Percentiles rank a stretch among this genome's conserved stretches.
phyloP scores from a whole-genome alignment of 2,888 invertebrate genomes.

The Ommatoiulus sabulosus region DNA sequence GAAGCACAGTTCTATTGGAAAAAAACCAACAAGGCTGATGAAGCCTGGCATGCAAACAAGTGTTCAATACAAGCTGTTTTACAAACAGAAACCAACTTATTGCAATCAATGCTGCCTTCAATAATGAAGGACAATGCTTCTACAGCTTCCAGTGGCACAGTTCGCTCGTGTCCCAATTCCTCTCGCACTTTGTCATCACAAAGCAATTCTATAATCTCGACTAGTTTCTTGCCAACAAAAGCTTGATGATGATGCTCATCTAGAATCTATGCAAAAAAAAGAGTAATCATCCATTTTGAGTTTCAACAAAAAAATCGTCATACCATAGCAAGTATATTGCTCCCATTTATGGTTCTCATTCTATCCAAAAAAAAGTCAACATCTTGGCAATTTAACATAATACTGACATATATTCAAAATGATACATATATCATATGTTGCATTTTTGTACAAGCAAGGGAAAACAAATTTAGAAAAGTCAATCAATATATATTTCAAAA shows the following conservation, averaged over 20 bases:
- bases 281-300: background rate
- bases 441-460: too few relatives aligned
- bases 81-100: slow-evolving; percentile 47
- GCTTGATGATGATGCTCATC: slow-evolving; percentile 57
- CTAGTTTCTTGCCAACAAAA: slow-evolving; percentile 56
- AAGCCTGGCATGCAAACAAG: background rate
- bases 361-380: too few relatives aligned
- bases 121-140: slow-evolving; percentile 57
- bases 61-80: background rate
- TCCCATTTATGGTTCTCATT: too few relatives aligned
- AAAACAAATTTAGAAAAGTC: too few relatives aligned
- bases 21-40: too few relatives aligned
- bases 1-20: slow-evolving; percentile 46
- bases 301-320: background rate
- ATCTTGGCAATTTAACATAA: too few relatives aligned
- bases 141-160: slow-evolving; percentile 51
- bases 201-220: slow-evolving; percentile 58
- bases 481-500: too few relatives aligned
- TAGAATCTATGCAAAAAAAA: slow-evolving; percentile 52
- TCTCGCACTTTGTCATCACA: background rate
- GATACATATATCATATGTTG: too few relatives aligned
- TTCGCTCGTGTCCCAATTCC: background rate
- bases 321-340: too few relatives aligned
- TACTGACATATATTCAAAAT: too few relatives aligned
- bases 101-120: slow-evolving; percentile 56